Percentiles rank a stretch among this genome's conserved stretches.
Evolutionary conservation across 2,113 vertebrate genomes (phyloP).

Genomic region (Etia nguti): DNA sequence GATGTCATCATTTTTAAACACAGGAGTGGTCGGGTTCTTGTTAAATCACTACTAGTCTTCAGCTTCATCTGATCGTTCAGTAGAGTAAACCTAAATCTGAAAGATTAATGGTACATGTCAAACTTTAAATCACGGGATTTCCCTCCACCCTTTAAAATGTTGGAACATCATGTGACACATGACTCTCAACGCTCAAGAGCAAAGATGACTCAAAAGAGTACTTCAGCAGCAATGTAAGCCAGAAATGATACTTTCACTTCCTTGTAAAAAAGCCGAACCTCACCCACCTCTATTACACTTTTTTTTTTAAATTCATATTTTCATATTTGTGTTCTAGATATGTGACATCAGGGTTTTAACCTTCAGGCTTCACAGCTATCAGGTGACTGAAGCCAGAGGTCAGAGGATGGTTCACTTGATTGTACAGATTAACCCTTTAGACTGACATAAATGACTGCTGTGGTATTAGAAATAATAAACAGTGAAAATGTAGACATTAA

Average conservation of each 20-base stretch:
- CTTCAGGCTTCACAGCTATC: conserved; percentile 12
- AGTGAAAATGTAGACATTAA: background rate
- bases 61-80: background rate
- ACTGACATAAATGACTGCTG: background rate
- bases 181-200: background rate
- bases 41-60: background rate
- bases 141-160: background rate
- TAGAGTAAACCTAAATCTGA: background rate
- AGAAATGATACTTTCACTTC: conserved; percentile 45
- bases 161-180: background rate
- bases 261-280: background rate
- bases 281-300: background rate
- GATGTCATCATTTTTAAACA: background rate
- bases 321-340: background rate
- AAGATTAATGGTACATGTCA: background rate
- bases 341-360: background rate
- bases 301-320: background rate
- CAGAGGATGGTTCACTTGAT: background rate
- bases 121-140: background rate
- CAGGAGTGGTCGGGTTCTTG: background rate
- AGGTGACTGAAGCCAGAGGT: conserved; percentile 33
- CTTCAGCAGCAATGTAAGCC: background rate
- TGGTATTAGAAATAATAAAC: background rate
- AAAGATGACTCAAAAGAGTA: background rate
- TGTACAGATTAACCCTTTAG: background rate